These are phyloP conservation scores for Catharus ustulatus DNA, from an alignment of 2,797 vertebrate species.

Conservation along the genomic window DNA sequence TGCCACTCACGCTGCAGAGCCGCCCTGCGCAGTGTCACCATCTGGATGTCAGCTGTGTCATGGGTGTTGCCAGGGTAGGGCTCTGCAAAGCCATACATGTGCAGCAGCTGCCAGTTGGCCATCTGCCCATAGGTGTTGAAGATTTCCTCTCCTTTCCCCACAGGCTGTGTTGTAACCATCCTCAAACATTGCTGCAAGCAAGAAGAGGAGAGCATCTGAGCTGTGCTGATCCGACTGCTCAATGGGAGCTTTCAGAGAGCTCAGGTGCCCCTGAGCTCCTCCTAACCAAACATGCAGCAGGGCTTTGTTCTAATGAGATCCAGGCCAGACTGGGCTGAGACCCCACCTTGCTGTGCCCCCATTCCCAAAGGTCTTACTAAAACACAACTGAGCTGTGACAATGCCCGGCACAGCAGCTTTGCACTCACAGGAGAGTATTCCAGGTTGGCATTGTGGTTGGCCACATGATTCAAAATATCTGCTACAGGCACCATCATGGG, in stretches of 20 bases:
- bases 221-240: fast-evolving
- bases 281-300: background rate
- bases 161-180: conserved; percentile 85
- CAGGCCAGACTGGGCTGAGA: no score
- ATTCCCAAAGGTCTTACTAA: fast-evolving
- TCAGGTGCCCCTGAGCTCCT: background rate
- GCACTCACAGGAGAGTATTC: conserved; percentile 87
- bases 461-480: conserved; percentile 92
- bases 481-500: conserved; percentile 98
- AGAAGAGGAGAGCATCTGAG: background rate
- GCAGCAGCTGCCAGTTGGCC: conserved; percentile 96
- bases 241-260: fast-evolving
- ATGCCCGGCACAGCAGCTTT: fast-evolving
- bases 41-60: conserved; percentile 88
- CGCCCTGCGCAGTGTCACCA: conserved; percentile 79
- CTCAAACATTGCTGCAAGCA: conserved; percentile 82
- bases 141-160: conserved; percentile 86
- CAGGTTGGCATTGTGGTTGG: conserved; percentile 90
- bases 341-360: background rate
- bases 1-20: conserved; percentile 79
- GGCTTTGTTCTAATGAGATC: fast-evolving
- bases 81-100: conserved; percentile 95
- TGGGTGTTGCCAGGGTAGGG: conserved; percentile 84
- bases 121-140: conserved; percentile 96
- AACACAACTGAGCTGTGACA: background rate